These are phyloP conservation scores for Bacillus rossius DNA, from an alignment of 1,140 invertebrate genomes.

Conservation along the genomic window DNA sequence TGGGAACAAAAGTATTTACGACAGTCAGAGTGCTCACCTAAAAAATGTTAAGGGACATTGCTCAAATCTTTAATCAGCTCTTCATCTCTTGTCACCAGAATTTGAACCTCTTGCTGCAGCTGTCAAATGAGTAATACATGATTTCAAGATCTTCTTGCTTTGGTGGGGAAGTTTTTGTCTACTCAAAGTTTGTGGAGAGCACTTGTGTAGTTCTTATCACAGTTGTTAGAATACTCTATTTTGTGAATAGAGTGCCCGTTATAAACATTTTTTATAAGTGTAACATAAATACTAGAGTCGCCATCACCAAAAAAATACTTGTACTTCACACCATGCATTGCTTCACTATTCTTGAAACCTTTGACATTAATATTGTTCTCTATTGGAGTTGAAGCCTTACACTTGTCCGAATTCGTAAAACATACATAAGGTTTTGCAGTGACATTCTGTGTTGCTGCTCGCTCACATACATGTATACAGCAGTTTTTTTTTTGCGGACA, in stretches of 20 bases:
- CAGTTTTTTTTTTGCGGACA: no score
- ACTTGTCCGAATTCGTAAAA: no score
- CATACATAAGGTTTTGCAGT: no score
- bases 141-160: not conserved
- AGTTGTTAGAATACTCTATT: constrained; percentile 14
- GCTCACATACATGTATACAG: no score
- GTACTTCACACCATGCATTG: not conserved
- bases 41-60: constrained; percentile 3
- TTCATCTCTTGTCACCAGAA: not conserved
- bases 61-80: not conserved
- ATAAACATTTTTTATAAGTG: not conserved
- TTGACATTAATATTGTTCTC: not conserved
- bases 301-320: constrained; percentile 16
- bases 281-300: not conserved
- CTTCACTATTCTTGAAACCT: not conserved
- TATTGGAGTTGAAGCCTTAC: not conserved
- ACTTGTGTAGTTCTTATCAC: not conserved
- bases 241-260: constrained; percentile 3
- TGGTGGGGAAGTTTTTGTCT: not conserved
- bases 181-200: not conserved
- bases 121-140: not conserved
- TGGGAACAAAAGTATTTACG: no score
- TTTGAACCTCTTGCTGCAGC: constrained; percentile 2
- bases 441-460: no score
- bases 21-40: constrained; percentile 1